Evolutionary conservation across 2,797 vertebrate genomes (phyloP).

Genomic region (Cuculus canorus): DNA sequence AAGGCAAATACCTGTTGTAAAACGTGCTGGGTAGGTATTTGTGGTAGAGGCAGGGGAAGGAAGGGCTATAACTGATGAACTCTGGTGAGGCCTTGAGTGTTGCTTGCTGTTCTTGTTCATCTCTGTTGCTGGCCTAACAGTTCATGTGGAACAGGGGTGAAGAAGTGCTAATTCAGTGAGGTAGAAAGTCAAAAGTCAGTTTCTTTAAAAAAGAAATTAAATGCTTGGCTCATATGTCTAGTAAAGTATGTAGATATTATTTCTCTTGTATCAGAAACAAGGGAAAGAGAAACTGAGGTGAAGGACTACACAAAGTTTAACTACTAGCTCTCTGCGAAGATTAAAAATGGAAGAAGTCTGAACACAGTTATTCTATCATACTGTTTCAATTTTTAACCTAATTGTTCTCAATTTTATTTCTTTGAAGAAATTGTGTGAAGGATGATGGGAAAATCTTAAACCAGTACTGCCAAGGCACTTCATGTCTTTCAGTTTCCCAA

Average conservation of each 20-base stretch:
- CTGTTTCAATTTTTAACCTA: background rate
- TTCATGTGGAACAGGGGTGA: background rate
- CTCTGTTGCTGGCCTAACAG: background rate
- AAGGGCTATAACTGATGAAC: background rate
- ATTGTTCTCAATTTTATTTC: background rate
- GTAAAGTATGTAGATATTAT: background rate
- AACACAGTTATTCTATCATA: background rate
- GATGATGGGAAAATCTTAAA: background rate
- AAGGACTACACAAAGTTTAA: background rate
- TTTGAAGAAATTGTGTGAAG: background rate
- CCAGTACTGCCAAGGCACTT: background rate
- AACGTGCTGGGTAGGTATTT: background rate
- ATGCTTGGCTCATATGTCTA: background rate
- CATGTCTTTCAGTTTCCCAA: background rate
- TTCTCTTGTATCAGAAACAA: background rate
- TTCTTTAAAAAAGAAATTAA: background rate
- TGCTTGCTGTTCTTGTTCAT: background rate
- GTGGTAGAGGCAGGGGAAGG: background rate
- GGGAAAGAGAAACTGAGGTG: background rate
- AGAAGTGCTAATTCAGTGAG: background rate
- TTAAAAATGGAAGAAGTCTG: background rate
- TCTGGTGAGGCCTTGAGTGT: background rate
- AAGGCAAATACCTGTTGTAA: background rate
- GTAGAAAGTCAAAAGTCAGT: background rate
- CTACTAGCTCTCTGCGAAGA: background rate